phyloP scores from a whole-genome alignment of 2,888 invertebrate species.

The Muscina levida region DNA sequence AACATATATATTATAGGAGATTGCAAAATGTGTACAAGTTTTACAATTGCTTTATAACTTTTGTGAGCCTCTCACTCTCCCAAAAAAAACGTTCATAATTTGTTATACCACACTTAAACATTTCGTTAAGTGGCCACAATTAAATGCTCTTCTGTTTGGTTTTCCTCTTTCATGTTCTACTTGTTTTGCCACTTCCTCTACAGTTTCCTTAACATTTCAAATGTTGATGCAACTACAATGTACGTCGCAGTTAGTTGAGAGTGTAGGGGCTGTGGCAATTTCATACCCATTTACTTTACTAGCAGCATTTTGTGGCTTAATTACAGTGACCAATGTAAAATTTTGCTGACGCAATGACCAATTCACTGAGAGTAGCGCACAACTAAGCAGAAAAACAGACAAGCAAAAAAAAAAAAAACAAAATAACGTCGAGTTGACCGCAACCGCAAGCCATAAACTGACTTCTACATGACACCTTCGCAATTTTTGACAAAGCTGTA shows the following conservation, averaged over 20 bases:
- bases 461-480: conserved; percentile 68
- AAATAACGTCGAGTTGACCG: conserved; percentile 50
- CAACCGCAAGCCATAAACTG: conserved; percentile 67
- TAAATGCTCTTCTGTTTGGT: conserved; percentile 49
- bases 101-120: conserved; percentile 54
- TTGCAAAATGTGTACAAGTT: too few relatives aligned
- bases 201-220: conserved; percentile 7
- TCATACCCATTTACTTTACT: conserved; percentile 45
- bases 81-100: conserved; percentile 43
- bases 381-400: background rate
- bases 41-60: too few relatives aligned
- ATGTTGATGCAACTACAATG: conserved; percentile 16
- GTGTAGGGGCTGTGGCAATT: conserved; percentile 22
- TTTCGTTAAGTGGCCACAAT: conserved; percentile 61
- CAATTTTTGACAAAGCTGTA: conserved; percentile 56
- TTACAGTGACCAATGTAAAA: conserved; percentile 61
- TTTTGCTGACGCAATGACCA: conserved; percentile 59
- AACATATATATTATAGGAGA: too few relatives aligned
- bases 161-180: conserved; percentile 33
- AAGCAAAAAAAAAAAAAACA: background rate
- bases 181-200: conserved; percentile 25
- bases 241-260: background rate
- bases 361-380: conserved; percentile 20
- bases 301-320: conserved; percentile 62
- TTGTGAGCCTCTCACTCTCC: too few relatives aligned